Conservation (phyloP, 2,888 invertebrate species). For the Allophyes oxyacanthae region DNA sequence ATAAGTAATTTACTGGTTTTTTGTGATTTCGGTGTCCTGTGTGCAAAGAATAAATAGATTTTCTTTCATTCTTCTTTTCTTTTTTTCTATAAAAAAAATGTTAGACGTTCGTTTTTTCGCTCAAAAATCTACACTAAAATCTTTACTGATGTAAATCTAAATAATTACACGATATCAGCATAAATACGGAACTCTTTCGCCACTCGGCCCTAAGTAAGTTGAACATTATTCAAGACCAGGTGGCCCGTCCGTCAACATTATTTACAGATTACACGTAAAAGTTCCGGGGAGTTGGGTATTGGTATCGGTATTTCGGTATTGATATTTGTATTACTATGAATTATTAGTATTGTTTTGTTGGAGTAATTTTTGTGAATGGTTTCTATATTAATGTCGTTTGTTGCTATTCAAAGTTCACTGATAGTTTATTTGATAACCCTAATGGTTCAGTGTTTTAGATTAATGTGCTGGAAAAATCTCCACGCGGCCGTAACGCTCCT, state of each 20-base stretch:
- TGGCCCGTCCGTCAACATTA: constrained; percentile 11
- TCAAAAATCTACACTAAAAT: no score
- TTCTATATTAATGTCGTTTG: background rate
- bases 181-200: constrained; percentile 1
- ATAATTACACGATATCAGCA: background rate
- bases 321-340: constrained; percentile 3
- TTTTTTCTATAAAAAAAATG: no score
- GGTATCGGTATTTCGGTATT: background rate
- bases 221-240: constrained; percentile 5
- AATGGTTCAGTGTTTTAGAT: background rate
- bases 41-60: no score
- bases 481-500: no score
- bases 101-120: no score
- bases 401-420: background rate
- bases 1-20: no score
- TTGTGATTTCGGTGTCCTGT: no score
- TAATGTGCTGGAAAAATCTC: no score
- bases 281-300: background rate
- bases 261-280: background rate
- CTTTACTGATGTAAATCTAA: background rate
- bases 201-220: background rate
- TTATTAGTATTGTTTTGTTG: background rate
- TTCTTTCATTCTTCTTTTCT: no score
- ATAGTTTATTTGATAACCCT: background rate
- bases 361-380: background rate